Conservation (phyloP, 2,888 invertebrate species). For the Celastrina argiolus region DNA sequence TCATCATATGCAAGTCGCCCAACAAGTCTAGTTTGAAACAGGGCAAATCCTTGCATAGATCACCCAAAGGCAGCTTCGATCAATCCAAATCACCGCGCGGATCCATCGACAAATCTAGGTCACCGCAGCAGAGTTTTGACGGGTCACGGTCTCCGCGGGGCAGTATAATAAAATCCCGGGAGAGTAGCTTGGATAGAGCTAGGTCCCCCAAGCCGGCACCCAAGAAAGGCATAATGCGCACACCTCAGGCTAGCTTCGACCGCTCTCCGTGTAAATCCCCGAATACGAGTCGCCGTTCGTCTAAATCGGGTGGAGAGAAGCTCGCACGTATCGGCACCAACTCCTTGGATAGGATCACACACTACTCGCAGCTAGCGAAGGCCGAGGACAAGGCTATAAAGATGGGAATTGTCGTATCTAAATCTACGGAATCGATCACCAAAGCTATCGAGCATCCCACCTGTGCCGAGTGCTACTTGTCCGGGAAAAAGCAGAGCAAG, state of each 20-base stretch:
- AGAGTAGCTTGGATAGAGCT: slow-evolving; percentile 64
- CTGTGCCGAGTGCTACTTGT: slow-evolving; percentile 85
- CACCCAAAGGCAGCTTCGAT: slow-evolving; percentile 76
- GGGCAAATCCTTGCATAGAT: slow-evolving; percentile 62
- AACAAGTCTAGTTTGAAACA: slow-evolving; percentile 70
- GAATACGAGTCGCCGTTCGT: slow-evolving; percentile 63
- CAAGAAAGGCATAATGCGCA: slow-evolving; percentile 73
- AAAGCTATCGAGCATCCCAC: slow-evolving; percentile 82
- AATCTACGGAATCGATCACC: slow-evolving; percentile 74
- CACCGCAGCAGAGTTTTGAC: slow-evolving; percentile 79
- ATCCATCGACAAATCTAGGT: slow-evolving; percentile 76
- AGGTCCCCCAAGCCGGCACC: slow-evolving; percentile 70
- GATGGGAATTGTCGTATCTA: slow-evolving; percentile 77
- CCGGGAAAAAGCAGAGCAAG: slow-evolving; percentile 77
- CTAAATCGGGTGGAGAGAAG: slow-evolving; percentile 64
- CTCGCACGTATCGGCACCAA: slow-evolving; percentile 69
- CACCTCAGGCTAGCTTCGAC: slow-evolving; percentile 71
- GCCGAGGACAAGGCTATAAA: slow-evolving; percentile 72
- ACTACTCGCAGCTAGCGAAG: slow-evolving; percentile 71
- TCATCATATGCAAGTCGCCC: slow-evolving; percentile 72
- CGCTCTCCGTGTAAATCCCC: slow-evolving; percentile 70
- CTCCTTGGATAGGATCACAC: slow-evolving; percentile 68
- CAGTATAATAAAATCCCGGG: slow-evolving; percentile 70
- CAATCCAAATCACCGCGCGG: slow-evolving; percentile 72
- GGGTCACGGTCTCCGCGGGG: slow-evolving; percentile 68